Percentiles rank a stretch among this genome's conserved stretches.
Evolutionary conservation across 1,140 invertebrate genomes (phyloP).

Genomic region (Psix sp.): DNA sequence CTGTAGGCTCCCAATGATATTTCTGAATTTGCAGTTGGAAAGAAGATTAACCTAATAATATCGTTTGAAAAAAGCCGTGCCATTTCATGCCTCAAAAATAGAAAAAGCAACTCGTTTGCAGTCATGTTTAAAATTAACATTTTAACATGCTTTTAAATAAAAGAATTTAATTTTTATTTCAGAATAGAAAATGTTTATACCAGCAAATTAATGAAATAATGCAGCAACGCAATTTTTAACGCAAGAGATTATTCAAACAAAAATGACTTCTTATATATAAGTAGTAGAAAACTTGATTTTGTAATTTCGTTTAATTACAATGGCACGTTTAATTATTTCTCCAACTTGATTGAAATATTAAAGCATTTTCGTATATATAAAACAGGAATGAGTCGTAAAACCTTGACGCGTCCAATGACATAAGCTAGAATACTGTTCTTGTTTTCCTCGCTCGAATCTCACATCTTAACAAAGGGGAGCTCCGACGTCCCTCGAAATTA

Average conservation of each 20-base stretch:
- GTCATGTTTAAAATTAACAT: background rate
- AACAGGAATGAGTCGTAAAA: constrained; percentile 18
- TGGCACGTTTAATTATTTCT: background rate
- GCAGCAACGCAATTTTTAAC: too few relatives aligned
- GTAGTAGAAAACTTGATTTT: too few relatives aligned
- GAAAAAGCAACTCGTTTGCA: background rate
- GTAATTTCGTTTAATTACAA: too few relatives aligned
- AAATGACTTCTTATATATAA: too few relatives aligned
- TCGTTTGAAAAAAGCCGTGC: background rate
- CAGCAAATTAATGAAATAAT: too few relatives aligned
- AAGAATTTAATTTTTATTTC: too few relatives aligned
- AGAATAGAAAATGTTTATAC: too few relatives aligned
- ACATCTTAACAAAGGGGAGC: constrained; percentile 46
- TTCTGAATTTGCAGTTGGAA: constrained; percentile 24
- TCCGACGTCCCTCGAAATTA: constrained; percentile 37
- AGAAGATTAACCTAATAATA: background rate
- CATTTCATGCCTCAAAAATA: background rate
- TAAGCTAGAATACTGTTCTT: constrained; percentile 27
- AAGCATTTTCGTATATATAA: too few relatives aligned
- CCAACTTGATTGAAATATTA: background rate
- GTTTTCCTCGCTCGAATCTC: constrained; percentile 41
- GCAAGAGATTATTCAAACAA: too few relatives aligned
- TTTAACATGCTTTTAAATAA: background rate
- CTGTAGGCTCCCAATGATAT: constrained; percentile 1
- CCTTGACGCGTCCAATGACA: constrained; percentile 33